Evolutionary conservation across 1,140 invertebrate species (phyloP).

Genomic region (Acromyrmex echinatior): DNA sequence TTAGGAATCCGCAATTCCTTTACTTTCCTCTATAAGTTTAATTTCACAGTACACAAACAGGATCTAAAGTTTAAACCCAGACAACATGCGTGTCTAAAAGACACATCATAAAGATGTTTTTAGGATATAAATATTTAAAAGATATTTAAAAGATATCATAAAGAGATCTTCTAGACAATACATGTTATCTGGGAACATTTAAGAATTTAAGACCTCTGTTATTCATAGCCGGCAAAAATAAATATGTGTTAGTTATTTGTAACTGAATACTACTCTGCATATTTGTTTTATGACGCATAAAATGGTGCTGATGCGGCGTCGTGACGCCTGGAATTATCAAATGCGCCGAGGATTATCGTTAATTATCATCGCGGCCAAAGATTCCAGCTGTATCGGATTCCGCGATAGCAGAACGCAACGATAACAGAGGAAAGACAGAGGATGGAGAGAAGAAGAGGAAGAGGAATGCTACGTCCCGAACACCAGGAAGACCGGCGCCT

Average conservation of each 20-base stretch:
- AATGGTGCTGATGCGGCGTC: not conserved
- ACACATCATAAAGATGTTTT: too few relatives aligned
- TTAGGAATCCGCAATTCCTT: too few relatives aligned
- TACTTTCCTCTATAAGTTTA: too few relatives aligned
- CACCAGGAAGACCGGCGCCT: conserved; percentile 66
- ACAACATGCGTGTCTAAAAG: too few relatives aligned
- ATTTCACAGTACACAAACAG: too few relatives aligned
- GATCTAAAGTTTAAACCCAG: too few relatives aligned
- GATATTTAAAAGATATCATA: too few relatives aligned
- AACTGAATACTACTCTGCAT: not conserved
- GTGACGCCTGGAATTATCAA: conserved; percentile 59
- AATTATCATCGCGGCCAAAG: conserved; percentile 34
- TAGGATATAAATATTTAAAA: too few relatives aligned
- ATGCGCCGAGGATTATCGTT: conserved; percentile 8
- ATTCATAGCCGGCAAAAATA: not conserved
- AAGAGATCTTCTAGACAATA: too few relatives aligned
- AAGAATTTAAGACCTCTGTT: not conserved
- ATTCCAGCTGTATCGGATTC: conserved; percentile 58
- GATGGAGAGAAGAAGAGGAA: not conserved
- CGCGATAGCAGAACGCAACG: conserved; percentile 62
- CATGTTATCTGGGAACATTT: not conserved
- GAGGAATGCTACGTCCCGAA: conserved; percentile 18
- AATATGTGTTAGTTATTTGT: not conserved
- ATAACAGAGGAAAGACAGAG: not conserved
- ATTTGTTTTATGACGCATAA: not conserved